Evolutionary conservation across 2,888 invertebrate species (phyloP), one percentile per base, ranked within the genome.

Genomic region (Invenusta paracnida): DNA sequence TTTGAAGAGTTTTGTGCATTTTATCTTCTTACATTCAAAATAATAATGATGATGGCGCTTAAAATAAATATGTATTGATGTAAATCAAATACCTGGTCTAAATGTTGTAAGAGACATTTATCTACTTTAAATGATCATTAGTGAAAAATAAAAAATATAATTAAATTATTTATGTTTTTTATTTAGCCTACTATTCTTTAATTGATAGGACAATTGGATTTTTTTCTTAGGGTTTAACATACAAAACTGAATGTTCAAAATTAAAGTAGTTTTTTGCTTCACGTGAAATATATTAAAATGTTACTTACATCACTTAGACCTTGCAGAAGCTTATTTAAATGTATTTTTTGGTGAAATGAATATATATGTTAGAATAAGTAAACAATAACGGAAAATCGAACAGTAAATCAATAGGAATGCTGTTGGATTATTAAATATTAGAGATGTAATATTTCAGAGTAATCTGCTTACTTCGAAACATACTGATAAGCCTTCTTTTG

Each of bases 41-140:
- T 73, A 73, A 73, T 73, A 73, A 73, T 73, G 73, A 73, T 73
- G 73, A 73, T 73, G 73, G 73, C 73, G 73, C 73, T 73, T 23
- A 73, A 5, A 73, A 73, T 23, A 73, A 73, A 73, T 73, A 73
- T 13, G 23, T 73, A 73, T 13, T 73, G 11, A 73, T 73, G 73
- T 73, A 73, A 73, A 73, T 23, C 73, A 73, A 73, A 73, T 73
- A 73, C 73, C 5, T 73, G 73, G 73, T 73, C 73, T 73, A 73
- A 73, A 25, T 73, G 73, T 73, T 73, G 73, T 73, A 73, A 73
- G 73, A 5, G 27, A 73, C 17, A 73, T 5, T 13, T 73, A 48
- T 73, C 73, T 73, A 73, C 73, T 73, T 73, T 73, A 73, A 73
- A 13, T 73, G 23, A 73, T 73, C 17, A 73, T 73, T 73, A 73